phyloP scores from a whole-genome alignment of 2,888 invertebrate genomes.

The Eilema depressum region DNA sequence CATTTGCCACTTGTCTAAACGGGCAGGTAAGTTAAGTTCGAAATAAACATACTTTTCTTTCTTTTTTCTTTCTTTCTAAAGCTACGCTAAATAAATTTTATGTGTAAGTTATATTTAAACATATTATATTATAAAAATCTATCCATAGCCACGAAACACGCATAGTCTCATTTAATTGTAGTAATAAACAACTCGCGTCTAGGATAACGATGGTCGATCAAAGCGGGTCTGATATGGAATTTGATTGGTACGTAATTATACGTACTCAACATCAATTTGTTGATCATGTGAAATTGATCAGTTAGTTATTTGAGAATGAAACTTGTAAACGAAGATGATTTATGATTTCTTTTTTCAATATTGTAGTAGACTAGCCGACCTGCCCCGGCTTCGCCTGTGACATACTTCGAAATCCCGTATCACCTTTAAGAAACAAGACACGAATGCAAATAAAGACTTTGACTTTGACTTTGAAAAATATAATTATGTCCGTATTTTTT shows the following conservation, averaged over 20 bases:
- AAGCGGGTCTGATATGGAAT: conserved; percentile 56
- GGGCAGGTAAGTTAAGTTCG: too few relatives aligned
- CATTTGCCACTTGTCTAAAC: too few relatives aligned
- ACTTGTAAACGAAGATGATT: conserved; percentile 8
- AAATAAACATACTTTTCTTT: too few relatives aligned
- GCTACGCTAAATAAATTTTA: too few relatives aligned
- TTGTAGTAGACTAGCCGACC: not conserved
- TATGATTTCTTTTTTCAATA: not conserved
- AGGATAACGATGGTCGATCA: conserved; percentile 57
- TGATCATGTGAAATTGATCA: conserved; percentile 48
- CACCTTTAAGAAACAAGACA: too few relatives aligned
- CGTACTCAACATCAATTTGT: conserved; percentile 45
- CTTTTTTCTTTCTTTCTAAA: too few relatives aligned
- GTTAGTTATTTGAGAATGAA: conserved; percentile 28
- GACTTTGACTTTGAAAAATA: too few relatives aligned
- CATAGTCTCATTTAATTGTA: conserved; percentile 51
- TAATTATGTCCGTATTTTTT: too few relatives aligned
- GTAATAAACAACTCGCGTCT: conserved; percentile 58
- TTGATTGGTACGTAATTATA: conserved; percentile 63
- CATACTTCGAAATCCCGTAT: too few relatives aligned
- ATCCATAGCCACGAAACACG: conserved; percentile 24
- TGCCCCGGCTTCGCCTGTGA: too few relatives aligned
- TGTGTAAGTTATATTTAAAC: too few relatives aligned
- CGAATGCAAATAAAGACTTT: too few relatives aligned
- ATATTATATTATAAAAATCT: not conserved